These are phyloP conservation scores for Lissonota sp. DNA, from an alignment of 2,888 invertebrate genomes.

Conservation along the genomic window DNA sequence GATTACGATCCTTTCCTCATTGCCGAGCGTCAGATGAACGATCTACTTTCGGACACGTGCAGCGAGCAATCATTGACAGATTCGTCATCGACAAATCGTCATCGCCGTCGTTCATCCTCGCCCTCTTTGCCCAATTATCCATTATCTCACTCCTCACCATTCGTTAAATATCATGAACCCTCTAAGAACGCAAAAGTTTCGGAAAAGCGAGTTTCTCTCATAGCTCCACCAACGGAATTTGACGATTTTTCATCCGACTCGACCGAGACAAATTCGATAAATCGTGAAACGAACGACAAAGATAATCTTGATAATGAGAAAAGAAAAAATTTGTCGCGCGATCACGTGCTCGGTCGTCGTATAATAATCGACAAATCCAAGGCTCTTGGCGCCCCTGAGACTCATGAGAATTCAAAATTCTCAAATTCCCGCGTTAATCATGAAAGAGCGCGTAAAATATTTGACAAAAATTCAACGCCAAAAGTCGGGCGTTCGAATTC, in stretches of 20 bases:
- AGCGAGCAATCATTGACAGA: slow-evolving; percentile 81
- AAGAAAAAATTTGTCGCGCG: slow-evolving; percentile 52
- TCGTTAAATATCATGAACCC: slow-evolving; percentile 76
- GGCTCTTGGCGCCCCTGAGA: slow-evolving; percentile 72
- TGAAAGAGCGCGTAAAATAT: slow-evolving; percentile 68
- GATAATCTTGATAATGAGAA: slow-evolving; percentile 46
- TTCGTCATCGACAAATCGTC: slow-evolving; percentile 57
- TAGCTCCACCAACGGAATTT: slow-evolving; percentile 83
- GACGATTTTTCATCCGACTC: slow-evolving; percentile 82
- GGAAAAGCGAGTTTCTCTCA: slow-evolving; percentile 81
- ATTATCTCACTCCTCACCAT: slow-evolving; percentile 81
- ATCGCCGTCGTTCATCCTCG: slow-evolving; percentile 46
- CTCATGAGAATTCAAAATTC: slow-evolving; percentile 43
- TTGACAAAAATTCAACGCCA: slow-evolving; percentile 66
- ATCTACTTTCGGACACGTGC: slow-evolving; percentile 89
- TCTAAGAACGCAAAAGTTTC: slow-evolving; percentile 18
- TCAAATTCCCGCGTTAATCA: slow-evolving; percentile 28
- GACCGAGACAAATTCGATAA: slow-evolving; percentile 78
- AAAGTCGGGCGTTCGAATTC: slow-evolving; percentile 74
- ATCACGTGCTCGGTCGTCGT: slow-evolving; percentile 73
- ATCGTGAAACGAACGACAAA: slow-evolving; percentile 70
- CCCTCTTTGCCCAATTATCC: slow-evolving; percentile 72
- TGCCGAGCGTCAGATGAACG: slow-evolving; percentile 93
- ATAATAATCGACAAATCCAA: slow-evolving; percentile 78
- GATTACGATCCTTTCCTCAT: slow-evolving; percentile 91